phyloP scores from a whole-genome alignment of 2,888 invertebrate species.

The Nemotelus pantherinus region DNA sequence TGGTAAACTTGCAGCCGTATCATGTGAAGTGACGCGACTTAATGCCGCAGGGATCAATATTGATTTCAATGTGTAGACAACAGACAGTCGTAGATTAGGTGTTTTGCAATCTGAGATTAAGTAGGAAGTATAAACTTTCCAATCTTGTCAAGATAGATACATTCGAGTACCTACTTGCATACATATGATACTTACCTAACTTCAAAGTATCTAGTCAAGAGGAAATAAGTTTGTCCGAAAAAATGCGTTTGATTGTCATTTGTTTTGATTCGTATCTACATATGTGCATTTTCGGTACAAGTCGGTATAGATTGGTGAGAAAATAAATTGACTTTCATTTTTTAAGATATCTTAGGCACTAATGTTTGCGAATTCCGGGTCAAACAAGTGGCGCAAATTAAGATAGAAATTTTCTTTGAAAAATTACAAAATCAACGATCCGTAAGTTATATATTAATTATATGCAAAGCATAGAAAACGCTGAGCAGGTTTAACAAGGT shows the following conservation, averaged over 20 bases:
- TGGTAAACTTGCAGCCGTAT: constrained; percentile 23
- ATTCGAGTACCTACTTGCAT: background rate
- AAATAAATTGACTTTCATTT: too few species aligned
- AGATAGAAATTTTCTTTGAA: too few species aligned
- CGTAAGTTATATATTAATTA: too few species aligned
- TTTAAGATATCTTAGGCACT: too few species aligned
- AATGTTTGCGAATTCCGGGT: too few species aligned
- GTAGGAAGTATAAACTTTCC: constrained; percentile 40
- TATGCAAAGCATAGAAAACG: too few species aligned
- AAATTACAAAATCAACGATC: too few species aligned
- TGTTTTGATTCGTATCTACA: background rate
- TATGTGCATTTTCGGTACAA: too few species aligned
- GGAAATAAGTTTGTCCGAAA: background rate
- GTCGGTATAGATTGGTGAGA: too few species aligned
- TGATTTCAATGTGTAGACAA: constrained; percentile 39
- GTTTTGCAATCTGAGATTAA: constrained; percentile 35
- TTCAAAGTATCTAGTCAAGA: background rate
- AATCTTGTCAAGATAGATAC: constrained; percentile 8
- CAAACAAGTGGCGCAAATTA: too few species aligned
- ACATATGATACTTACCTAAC: background rate
- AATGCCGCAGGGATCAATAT: constrained; percentile 38
- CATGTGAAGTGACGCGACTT: constrained; percentile 31
- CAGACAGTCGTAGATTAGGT: constrained; percentile 36
- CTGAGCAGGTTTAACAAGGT: too few species aligned
- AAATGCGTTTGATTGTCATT: background rate